These are phyloP conservation scores for Lasiurus cinereus DNA, from an alignment of 2,113 vertebrate genomes.

Conservation along the genomic window DNA sequence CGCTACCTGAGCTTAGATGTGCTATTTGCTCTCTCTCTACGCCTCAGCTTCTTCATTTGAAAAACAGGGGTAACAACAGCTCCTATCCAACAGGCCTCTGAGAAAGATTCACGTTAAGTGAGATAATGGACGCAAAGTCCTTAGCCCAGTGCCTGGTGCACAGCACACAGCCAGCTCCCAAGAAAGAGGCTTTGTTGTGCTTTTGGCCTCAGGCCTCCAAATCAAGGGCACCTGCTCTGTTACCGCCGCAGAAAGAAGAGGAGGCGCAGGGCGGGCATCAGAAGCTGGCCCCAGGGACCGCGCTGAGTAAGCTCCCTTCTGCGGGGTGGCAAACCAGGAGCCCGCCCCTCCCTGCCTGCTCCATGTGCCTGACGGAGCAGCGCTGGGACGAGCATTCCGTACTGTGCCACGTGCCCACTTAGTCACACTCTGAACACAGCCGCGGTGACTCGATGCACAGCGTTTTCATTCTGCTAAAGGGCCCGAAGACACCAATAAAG, in stretches of 20 bases:
- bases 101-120: slow-evolving; percentile 23
- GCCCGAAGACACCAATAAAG: slow-evolving; percentile 48
- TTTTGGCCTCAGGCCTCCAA: background rate
- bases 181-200: background rate
- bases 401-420: background rate
- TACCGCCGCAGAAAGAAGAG: background rate
- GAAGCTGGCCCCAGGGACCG: slow-evolving; percentile 18
- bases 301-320: background rate
- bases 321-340: background rate
- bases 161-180: background rate
- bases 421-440: background rate
- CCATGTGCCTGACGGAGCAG: rapidly evolving
- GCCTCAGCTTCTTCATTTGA: slow-evolving; percentile 23
- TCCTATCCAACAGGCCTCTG: background rate
- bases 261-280: background rate
- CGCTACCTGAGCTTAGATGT: background rate
- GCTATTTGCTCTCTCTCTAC: background rate
- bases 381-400: background rate
- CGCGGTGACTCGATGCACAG: background rate
- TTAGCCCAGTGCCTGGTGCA: background rate
- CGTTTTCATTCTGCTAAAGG: background rate
- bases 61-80: background rate
- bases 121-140: background rate
- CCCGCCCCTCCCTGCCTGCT: background rate
- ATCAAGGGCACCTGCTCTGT: slow-evolving; percentile 38